Percentiles rank a stretch among this genome's conserved stretches.
Conservation (phyloP, 2,797 vertebrate species). For the Alfaro cultratus region DNA sequence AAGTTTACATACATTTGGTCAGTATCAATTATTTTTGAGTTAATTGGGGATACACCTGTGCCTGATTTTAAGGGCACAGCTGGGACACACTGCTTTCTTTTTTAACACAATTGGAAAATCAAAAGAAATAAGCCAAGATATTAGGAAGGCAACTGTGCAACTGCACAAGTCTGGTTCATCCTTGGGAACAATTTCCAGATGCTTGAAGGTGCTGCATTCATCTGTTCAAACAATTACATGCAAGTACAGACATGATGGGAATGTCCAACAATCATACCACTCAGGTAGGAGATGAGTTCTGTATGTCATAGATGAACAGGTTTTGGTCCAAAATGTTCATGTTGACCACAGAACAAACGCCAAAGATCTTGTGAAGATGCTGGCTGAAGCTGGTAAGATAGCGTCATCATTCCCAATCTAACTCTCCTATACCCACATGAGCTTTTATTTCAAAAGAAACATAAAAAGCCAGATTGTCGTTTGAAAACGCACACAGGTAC, state of each 20-base stretch:
- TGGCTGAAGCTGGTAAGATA: neutral
- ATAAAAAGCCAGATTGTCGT: neutral
- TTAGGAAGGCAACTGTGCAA: neutral
- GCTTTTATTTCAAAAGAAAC: slow-evolving; percentile 1
- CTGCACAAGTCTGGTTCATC: neutral
- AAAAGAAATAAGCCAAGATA: neutral
- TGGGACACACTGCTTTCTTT: neutral
- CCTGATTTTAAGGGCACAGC: neutral
- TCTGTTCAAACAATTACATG: neutral
- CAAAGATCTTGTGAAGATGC: neutral
- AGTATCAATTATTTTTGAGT: neutral
- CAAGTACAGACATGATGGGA: neutral
- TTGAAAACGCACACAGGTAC: no score
- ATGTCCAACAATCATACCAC: neutral
- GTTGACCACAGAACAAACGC: neutral
- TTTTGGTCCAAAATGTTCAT: neutral
- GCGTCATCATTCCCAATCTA: neutral
- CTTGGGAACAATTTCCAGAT: neutral
- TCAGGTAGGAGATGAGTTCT: neutral
- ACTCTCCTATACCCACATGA: neutral
- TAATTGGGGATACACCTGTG: neutral
- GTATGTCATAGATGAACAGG: neutral
- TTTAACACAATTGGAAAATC: neutral
- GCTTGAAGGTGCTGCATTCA: neutral
- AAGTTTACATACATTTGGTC: neutral